Percentiles rank a stretch among this genome's conserved stretches.
Evolutionary conservation across 2,113 vertebrate genomes (phyloP).

Genomic region (Cynopterus brachyotis): DNA sequence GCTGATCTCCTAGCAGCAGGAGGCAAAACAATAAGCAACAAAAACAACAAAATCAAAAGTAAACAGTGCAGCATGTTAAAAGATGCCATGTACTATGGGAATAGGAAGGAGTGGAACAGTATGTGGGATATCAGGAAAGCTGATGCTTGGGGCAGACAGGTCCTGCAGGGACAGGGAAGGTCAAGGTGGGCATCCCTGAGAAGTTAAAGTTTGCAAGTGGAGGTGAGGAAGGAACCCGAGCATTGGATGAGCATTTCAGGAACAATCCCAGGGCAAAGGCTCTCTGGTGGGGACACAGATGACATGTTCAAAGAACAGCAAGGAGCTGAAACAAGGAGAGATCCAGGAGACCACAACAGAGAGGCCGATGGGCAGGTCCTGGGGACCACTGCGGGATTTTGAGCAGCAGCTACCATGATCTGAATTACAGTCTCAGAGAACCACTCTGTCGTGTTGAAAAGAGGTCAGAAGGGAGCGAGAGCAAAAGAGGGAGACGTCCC

Average conservation of each 20-base stretch:
- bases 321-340: neutral
- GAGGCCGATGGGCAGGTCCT: neutral
- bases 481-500: neutral
- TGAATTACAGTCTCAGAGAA: neutral
- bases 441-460: neutral
- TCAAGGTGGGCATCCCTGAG: neutral
- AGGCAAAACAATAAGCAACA: neutral
- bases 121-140: neutral
- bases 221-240: neutral
- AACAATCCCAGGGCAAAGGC: neutral
- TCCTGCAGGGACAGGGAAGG: fast-evolving
- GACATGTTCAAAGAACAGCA: neutral
- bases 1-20: neutral
- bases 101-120: too few relatives aligned
- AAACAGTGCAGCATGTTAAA: fast-evolving
- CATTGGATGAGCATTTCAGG: neutral
- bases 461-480: neutral
- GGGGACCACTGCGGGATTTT: neutral
- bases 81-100: fast-evolving
- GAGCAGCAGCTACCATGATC: neutral
- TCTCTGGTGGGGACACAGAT: neutral
- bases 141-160: fast-evolving
- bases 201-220: neutral
- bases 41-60: neutral
- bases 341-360: neutral